Conservation (phyloP, 2,797 vertebrate genomes). For the Sebastes vulpes region DNA sequence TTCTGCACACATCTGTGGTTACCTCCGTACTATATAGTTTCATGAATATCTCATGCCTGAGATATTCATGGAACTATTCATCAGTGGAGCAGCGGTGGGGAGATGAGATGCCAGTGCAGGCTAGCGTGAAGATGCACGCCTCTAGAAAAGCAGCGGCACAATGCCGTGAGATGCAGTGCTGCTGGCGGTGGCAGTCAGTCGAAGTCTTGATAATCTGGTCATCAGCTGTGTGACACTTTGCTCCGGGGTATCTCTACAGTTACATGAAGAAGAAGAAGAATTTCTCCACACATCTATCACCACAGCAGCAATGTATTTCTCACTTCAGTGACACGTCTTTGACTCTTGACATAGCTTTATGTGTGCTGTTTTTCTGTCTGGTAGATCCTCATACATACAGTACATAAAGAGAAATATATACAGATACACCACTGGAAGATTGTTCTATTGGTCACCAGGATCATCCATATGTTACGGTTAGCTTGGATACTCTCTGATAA, state of each 20-base stretch:
- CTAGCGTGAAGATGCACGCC: slow-evolving; percentile 20
- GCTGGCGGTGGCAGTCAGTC: background rate
- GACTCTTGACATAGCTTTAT: background rate
- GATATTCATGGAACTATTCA: slow-evolving; percentile 65
- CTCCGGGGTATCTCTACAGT: background rate
- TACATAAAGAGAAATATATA: background rate
- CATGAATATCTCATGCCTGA: slow-evolving; percentile 42
- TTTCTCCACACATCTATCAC: background rate
- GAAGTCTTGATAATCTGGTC: slow-evolving; percentile 18
- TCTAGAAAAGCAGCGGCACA: slow-evolving; percentile 1
- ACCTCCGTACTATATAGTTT: slow-evolving; percentile 20
- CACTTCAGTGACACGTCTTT: background rate
- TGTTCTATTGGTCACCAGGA: background rate
- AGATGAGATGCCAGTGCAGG: slow-evolving; percentile 46
- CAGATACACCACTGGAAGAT: background rate
- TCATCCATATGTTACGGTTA: background rate
- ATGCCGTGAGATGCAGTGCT: background rate
- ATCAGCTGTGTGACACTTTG: slow-evolving; percentile 6
- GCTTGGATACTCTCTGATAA: background rate
- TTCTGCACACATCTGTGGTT: slow-evolving; percentile 28
- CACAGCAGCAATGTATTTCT: background rate
- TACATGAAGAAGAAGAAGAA: background rate
- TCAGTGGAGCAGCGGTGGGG: slow-evolving; percentile 39
- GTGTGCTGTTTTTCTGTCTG: background rate
- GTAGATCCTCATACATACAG: background rate